Conservation (phyloP, 37 sponge, comb jelly and placozoan species). For the Hormiphora californensis region DNA sequence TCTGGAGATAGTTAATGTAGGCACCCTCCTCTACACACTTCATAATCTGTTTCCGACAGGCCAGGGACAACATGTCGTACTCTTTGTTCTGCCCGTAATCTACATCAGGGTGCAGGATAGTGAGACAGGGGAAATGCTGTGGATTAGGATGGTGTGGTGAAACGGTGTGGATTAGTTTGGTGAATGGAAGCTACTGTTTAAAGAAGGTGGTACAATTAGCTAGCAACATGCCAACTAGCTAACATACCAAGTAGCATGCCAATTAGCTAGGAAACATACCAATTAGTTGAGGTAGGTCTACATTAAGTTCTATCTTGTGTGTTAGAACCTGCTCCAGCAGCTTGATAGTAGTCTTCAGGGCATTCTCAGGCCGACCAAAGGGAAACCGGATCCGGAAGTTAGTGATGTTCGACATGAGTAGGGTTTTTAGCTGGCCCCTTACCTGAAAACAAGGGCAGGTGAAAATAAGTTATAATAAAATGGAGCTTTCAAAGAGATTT, state of each 20-base stretch:
- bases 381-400: constrained; percentile 1
- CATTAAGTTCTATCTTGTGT: constrained; percentile 16
- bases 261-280: not conserved
- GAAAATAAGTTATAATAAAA: not conserved
- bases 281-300: not conserved
- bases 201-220: too few relatives aligned
- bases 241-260: too few relatives aligned
- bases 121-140: too few relatives aligned
- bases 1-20: constrained; percentile 29
- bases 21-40: constrained; percentile 18
- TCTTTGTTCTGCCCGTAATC: too few relatives aligned
- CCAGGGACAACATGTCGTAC: not conserved
- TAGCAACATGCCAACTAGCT: too few relatives aligned
- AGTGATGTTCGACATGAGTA: constrained; percentile 14
- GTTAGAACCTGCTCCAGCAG: constrained; percentile 22
- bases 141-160: too few relatives aligned
- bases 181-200: too few relatives aligned
- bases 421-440: not conserved
- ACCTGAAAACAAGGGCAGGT: not conserved
- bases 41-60: constrained; percentile 15
- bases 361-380: constrained; percentile 16
- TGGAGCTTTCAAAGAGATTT: not conserved
- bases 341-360: constrained; percentile 19
- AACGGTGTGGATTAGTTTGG: too few relatives aligned
- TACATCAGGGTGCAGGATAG: too few relatives aligned